A percentile compares a stretch with the other conserved stretches of the same genome.
These are phyloP conservation scores for Sarcophaga carnaria DNA, from an alignment of 2,888 invertebrate genomes.

Conservation along the genomic window DNA sequence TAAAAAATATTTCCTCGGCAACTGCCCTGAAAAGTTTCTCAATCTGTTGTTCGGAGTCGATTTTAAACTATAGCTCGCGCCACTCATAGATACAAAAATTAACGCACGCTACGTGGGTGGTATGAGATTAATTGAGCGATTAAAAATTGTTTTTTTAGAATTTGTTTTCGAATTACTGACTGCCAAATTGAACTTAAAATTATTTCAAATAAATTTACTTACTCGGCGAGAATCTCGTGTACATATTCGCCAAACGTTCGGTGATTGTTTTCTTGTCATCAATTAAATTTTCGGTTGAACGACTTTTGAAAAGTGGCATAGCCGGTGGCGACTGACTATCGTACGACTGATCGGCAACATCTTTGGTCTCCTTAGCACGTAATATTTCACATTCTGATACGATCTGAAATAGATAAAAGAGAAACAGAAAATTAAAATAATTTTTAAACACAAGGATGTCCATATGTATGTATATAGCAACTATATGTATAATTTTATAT, in stretches of 20 bases:
- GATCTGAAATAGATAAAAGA: constrained; percentile 74
- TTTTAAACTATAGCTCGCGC: no score
- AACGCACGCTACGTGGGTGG: no score
- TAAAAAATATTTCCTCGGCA: no score
- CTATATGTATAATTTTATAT: no score
- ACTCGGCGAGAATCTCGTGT: constrained; percentile 60
- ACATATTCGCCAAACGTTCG: constrained; percentile 75
- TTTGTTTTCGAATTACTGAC: no score
- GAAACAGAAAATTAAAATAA: constrained; percentile 8
- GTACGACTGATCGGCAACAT: constrained; percentile 74
- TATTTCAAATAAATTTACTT: constrained; percentile 11
- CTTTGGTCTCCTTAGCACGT: constrained; percentile 78
- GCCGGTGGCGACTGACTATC: constrained; percentile 73
- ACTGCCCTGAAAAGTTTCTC: no score
- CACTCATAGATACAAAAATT: no score
- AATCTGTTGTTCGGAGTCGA: no score
- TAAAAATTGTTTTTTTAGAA: no score
- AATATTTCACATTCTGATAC: constrained; percentile 79
- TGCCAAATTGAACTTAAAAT: no score
- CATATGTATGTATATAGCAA: no score
- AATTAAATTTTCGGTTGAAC: constrained; percentile 78
- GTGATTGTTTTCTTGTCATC: constrained; percentile 80
- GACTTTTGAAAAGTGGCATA: constrained; percentile 78
- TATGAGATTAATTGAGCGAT: no score
- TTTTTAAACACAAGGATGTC: neutral